Conservation (phyloP, 1,140 invertebrate species). For the Neocloeon triangulifer region DNA sequence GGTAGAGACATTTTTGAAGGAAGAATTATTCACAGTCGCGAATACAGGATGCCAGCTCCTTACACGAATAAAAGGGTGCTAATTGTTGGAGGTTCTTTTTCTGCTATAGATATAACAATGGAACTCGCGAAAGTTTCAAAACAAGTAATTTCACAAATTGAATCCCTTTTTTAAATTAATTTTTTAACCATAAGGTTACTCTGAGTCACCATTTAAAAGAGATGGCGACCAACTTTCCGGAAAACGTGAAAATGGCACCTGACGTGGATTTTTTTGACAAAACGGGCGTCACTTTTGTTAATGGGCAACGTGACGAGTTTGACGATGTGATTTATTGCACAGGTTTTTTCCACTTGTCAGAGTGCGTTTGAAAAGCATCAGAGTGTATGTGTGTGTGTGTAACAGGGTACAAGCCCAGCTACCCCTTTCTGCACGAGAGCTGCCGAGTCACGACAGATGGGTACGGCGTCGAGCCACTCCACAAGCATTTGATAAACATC, state of each 20-base stretch:
- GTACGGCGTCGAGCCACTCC: slow-evolving; percentile 41
- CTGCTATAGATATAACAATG: slow-evolving; percentile 39
- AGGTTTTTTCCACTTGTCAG: slow-evolving; percentile 9
- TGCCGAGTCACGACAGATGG: slow-evolving; percentile 31
- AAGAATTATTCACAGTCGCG: slow-evolving; percentile 36
- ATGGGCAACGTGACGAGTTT: slow-evolving; percentile 12
- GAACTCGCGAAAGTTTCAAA: slow-evolving; percentile 24
- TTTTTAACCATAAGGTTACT: no score
- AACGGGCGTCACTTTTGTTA: slow-evolving; percentile 9
- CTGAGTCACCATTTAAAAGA: slow-evolving; percentile 13
- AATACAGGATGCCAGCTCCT: slow-evolving; percentile 31
- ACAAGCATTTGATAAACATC: slow-evolving; percentile 50
- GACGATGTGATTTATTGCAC: slow-evolving; percentile 24
- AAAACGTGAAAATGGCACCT: slow-evolving; percentile 11
- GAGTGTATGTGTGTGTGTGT: background rate
- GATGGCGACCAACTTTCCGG: slow-evolving; percentile 10
- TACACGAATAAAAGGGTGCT: slow-evolving; percentile 31
- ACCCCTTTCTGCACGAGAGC: slow-evolving; percentile 36
- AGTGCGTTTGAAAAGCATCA: background rate
- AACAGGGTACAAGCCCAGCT: slow-evolving; percentile 35
- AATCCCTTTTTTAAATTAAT: no score
- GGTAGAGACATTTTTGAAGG: slow-evolving; percentile 33
- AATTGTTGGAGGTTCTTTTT: slow-evolving; percentile 38
- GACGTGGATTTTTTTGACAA: slow-evolving; percentile 7
- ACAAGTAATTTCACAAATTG: no score